These are phyloP conservation scores for Notarius quadriscutis DNA, from an alignment of 2,113 vertebrate genomes.

Conservation along the genomic window DNA sequence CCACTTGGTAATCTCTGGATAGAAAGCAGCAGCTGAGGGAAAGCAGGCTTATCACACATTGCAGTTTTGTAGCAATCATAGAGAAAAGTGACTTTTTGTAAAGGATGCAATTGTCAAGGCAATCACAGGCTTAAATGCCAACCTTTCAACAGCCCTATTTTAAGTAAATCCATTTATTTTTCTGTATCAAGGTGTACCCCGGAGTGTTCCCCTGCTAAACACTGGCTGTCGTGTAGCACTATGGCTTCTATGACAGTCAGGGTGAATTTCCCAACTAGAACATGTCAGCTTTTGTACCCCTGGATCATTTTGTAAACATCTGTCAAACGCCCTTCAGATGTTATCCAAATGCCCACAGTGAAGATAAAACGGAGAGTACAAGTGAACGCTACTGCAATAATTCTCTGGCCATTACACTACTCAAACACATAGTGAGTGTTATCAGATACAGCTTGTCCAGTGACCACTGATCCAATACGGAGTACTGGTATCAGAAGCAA, in stretches of 20 bases:
- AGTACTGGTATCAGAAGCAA: neutral
- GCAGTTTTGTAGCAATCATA: conserved; percentile 46
- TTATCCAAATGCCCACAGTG: neutral
- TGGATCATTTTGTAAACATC: neutral
- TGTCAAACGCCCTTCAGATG: neutral
- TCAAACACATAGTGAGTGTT: neutral
- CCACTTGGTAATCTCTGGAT: conserved; percentile 41
- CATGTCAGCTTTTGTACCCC: neutral
- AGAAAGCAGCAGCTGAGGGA: conserved; percentile 27
- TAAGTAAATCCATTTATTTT: conserved; percentile 22
- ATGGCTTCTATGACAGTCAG: neutral
- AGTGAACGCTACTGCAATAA: neutral
- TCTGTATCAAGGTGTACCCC: conserved; percentile 10
- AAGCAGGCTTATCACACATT: conserved; percentile 46
- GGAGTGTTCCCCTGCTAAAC: neutral
- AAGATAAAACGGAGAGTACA: neutral
- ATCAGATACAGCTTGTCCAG: neutral
- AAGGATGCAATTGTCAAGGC: conserved; percentile 34
- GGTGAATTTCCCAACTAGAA: neutral
- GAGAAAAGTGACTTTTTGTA: conserved; percentile 39
- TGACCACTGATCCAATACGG: neutral
- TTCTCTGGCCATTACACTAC: neutral
- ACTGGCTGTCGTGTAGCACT: neutral
- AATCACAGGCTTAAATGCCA: conserved; percentile 49
- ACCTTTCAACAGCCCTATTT: conserved; percentile 37